phyloP scores from a whole-genome alignment of 2,888 invertebrate genomes.

The Hirtodrosophila alboralis region DNA sequence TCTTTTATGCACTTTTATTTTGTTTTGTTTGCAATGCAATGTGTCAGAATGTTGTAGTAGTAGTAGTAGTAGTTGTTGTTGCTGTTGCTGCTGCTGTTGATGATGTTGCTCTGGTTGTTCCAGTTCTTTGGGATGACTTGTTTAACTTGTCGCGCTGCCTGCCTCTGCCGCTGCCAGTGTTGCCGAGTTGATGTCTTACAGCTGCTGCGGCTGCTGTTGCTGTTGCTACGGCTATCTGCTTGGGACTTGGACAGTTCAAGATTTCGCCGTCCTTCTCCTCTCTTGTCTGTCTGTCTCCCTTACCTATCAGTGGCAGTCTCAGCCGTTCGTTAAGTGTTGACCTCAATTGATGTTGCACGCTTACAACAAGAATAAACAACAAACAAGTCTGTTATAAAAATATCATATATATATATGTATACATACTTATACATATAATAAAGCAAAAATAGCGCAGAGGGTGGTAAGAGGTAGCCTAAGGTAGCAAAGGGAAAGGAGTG shows the following conservation, averaged over 20 bases:
- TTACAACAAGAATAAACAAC: conserved; percentile 24
- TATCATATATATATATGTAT: conserved; percentile 32
- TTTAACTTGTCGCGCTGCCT: conserved; percentile 68
- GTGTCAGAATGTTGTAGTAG: conserved; percentile 41
- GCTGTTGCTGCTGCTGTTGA: conserved; percentile 20
- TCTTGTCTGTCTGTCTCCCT: not conserved
- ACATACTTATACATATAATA: not conserved
- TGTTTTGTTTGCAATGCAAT: too few species aligned
- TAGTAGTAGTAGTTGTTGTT: conserved; percentile 26
- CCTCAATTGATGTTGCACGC: conserved; percentile 69
- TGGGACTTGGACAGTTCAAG: conserved; percentile 27
- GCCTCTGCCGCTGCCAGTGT: conserved; percentile 2
- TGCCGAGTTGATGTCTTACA: conserved; percentile 29
- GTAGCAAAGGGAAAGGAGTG: conserved; percentile 14
- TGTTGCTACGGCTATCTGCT: conserved; percentile 43
- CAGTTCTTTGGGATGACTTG: conserved; percentile 76
- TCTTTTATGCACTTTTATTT: not conserved
- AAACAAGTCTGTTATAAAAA: conserved; percentile 60
- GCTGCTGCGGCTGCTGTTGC: conserved; percentile 21
- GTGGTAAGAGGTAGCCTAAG: not conserved
- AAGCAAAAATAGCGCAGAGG: not conserved
- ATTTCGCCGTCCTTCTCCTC: not conserved
- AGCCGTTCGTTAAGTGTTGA: conserved; percentile 62
- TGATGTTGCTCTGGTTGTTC: conserved; percentile 57
- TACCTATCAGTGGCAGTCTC: conserved; percentile 28